phyloP scores from a whole-genome alignment of 2,113 vertebrate species.

The Pituophis catenifer region DNA sequence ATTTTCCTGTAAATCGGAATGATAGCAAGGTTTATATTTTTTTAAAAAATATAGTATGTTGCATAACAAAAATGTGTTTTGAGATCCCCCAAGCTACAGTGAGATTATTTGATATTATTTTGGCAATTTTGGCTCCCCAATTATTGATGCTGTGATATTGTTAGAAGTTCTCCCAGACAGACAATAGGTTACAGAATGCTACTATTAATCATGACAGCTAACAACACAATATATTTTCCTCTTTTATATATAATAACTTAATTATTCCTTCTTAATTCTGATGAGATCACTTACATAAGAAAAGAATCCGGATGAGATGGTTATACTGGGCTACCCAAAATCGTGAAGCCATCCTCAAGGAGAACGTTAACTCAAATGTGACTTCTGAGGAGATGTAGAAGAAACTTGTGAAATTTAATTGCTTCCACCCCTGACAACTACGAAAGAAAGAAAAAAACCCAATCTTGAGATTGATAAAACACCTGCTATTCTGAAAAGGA shows the following conservation, averaged over 20 bases:
- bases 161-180: background rate
- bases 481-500: background rate
- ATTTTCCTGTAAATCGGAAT: background rate
- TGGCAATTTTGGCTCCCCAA: background rate
- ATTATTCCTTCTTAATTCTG: background rate
- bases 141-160: background rate
- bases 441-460: background rate
- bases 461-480: background rate
- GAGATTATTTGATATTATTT: background rate
- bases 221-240: background rate
- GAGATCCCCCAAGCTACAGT: background rate
- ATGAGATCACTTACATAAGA: background rate
- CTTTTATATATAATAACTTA: background rate
- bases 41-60: background rate
- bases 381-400: background rate
- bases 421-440: background rate
- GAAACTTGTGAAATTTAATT: background rate
- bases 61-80: background rate
- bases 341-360: background rate
- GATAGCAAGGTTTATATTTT: background rate
- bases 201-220: background rate
- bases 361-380: background rate
- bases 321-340: background rate
- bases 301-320: background rate
- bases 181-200: background rate